Evolutionary conservation across 2,888 invertebrate genomes (phyloP).

Genomic region (Branchipolynoe longqiensis): DNA sequence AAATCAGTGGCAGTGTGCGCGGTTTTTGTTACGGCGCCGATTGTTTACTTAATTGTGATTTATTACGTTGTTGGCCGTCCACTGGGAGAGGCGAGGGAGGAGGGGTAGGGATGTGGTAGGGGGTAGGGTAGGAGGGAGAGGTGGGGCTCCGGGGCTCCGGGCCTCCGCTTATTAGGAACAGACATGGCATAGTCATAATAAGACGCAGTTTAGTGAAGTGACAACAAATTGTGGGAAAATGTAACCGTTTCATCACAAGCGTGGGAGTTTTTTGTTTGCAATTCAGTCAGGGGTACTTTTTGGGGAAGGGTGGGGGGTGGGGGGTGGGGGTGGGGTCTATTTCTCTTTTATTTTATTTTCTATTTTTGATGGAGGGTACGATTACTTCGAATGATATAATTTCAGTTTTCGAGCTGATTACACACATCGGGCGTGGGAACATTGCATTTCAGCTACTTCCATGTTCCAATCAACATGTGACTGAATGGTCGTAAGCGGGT

Average conservation of each 20-base stretch:
- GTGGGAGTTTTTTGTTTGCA: too few relatives aligned
- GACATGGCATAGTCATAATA: background rate
- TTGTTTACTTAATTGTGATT: background rate
- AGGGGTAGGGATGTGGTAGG: too few relatives aligned
- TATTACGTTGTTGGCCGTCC: background rate
- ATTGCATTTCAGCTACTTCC: too few relatives aligned
- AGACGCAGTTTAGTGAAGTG: constrained; percentile 7
- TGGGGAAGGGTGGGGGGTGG: too few relatives aligned
- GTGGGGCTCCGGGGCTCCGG: too few relatives aligned
- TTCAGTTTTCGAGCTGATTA: too few relatives aligned
- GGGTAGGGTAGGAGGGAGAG: too few relatives aligned
- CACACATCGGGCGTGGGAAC: too few relatives aligned
- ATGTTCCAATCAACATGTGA: too few relatives aligned
- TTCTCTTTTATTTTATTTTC: background rate
- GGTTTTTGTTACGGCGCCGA: constrained; percentile 15
- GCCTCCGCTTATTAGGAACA: constrained; percentile 34
- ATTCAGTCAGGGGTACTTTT: too few relatives aligned
- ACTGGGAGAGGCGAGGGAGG: too few relatives aligned
- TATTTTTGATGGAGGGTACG: background rate
- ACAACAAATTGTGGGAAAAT: constrained; percentile 34
- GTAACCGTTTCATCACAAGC: background rate
- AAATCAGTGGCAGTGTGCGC: constrained; percentile 6
- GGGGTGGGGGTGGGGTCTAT: background rate
- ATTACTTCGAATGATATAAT: background rate
- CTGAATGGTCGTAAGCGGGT: too few relatives aligned